Conservation (phyloP, 2,113 vertebrate genomes). For the Rana temporaria region DNA sequence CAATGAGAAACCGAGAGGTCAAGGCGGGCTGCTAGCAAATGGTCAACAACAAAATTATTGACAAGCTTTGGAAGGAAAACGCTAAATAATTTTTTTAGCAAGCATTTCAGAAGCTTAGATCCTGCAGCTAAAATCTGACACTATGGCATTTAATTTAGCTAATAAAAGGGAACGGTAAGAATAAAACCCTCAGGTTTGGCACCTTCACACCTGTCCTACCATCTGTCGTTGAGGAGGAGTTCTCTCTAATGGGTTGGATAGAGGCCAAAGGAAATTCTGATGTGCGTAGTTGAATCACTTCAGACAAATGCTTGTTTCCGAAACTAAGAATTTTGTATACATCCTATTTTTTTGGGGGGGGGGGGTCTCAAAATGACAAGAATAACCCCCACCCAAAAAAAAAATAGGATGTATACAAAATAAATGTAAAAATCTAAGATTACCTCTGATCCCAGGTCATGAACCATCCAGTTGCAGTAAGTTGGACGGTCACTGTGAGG, state of each 20-base stretch:
- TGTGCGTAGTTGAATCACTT: neutral
- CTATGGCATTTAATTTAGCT: conserved; percentile 40
- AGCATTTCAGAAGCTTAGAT: conserved; percentile 36
- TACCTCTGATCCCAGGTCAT: too few relatives aligned
- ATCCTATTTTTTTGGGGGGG: too few relatives aligned
- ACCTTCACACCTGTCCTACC: conserved; percentile 41
- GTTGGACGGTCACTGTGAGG: too few relatives aligned
- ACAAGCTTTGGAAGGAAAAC: conserved; percentile 3
- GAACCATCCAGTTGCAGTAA: too few relatives aligned
- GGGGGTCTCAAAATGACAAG: too few relatives aligned
- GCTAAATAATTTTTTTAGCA: conserved; percentile 29
- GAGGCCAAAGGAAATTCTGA: conserved; percentile 29
- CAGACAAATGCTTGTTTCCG: neutral
- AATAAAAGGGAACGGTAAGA: conserved; percentile 48
- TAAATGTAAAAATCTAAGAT: too few relatives aligned
- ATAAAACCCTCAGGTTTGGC: conserved; percentile 37
- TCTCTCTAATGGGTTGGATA: neutral
- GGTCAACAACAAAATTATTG: conserved; percentile 16
- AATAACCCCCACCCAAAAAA: too few relatives aligned
- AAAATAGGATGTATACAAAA: too few relatives aligned
- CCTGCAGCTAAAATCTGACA: conserved; percentile 45
- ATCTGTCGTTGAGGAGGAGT: conserved; percentile 38
- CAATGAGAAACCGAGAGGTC: conserved; percentile 22
- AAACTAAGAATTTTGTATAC: neutral
- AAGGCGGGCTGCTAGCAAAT: neutral